These are phyloP conservation scores for Xenus cinereus DNA, from an alignment of 2,113 vertebrate genomes.

Conservation along the genomic window DNA sequence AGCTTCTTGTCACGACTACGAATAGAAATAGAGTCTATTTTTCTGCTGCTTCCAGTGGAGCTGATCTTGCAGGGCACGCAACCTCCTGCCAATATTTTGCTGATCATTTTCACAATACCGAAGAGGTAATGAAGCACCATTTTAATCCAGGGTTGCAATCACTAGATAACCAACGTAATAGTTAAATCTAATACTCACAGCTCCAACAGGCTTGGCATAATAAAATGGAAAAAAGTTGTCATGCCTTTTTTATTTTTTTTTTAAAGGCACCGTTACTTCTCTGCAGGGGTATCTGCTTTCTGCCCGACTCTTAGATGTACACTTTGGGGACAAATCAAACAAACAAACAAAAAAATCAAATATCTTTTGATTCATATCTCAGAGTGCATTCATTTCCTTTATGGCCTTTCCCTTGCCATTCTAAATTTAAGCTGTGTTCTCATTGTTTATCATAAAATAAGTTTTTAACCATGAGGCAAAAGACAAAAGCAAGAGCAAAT, in stretches of 20 bases:
- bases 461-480: neutral
- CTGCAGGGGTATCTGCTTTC: neutral
- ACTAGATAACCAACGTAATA: neutral
- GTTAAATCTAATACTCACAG: neutral
- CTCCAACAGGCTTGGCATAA: neutral
- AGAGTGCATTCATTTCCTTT: neutral
- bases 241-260: neutral
- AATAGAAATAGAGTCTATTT: neutral
- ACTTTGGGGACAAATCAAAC: neutral
- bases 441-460: neutral
- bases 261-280: neutral
- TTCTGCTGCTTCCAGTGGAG: neutral
- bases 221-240: neutral
- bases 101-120: neutral
- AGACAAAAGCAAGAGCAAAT: neutral
- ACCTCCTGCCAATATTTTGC: neutral
- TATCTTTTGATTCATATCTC: neutral
- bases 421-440: neutral
- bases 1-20: neutral
- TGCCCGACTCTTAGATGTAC: neutral
- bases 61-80: neutral
- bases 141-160: neutral
- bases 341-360: constrained; percentile 10
- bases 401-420: neutral
- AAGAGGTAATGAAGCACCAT: neutral